Base-by-base conservation (phyloP, 1,140 invertebrate genomes). In the Chionoecetes opilio region DNA sequence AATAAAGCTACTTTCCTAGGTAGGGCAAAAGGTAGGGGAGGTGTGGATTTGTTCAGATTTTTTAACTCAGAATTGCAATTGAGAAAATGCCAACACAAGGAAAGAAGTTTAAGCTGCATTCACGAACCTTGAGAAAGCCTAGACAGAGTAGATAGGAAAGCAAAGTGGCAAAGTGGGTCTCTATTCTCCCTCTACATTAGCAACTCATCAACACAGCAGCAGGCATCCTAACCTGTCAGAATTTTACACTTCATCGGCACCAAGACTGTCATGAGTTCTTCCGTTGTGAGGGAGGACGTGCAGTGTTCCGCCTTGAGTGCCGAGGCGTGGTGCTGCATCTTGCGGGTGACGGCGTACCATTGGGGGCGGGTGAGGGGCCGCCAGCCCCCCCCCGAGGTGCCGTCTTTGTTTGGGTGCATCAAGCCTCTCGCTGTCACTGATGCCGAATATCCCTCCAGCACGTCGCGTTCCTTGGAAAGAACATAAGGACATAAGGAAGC, bases 181-280 rank as follows among this genome's bases (percentile, higher is more conserved):
- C n/a, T n/a, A n/a, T n/a, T n/a, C n/a, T n/a, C n/a, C n/a, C n/a
- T n/a, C n/a, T n/a, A n/a, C n/a, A n/a, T n/a, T n/a, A n/a, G n/a
- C n/a, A n/a, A n/a, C n/a, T 53, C 0, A 53, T 17, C 46, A 75
- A 75, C 21, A 75, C 63, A 75, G n/a, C n/a, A 2, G n/a, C 21
- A 75, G 26, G 63, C 63, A 75, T 75, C 89, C 38, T 91, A 26
- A 75, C 31, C 90, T 5, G 38, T 8, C 9, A 92, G 82, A 32
- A 95, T 95, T 38, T 92, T 95, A 37, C 89, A 90, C 31, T 87
- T 85, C 5, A 95, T 11, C 26, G 94, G 94, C 0, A 95, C 94
- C n/a, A 95, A 11, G 29, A 87, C 84, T 37, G 94, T 95, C 53
- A 91, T 75, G 31, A 95, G 90, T 63, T 95, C 94, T 82, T 95